Base-by-base conservation (phyloP, 2,888 invertebrate genomes). In the Mechanitis messenoides region DNA sequence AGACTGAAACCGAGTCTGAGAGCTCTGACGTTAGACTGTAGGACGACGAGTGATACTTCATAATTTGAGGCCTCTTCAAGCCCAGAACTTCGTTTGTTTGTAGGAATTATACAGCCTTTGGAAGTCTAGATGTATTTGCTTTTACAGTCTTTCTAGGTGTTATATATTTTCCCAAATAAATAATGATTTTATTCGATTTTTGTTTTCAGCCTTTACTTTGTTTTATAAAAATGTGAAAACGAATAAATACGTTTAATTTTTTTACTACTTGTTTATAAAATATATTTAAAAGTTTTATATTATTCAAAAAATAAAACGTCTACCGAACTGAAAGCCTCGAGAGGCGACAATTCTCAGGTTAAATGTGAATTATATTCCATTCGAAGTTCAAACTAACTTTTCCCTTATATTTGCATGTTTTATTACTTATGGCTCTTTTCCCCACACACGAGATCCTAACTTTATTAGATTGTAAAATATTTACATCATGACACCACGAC, bases 341-440 rank as follows among this genome's bases (percentile, higher is more conserved):
- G 56, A 56, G 46, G 33, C 59, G 12, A 50, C 28, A 55, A 75
- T 71, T 70, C 69, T 69, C 65, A 71, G 74, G 76, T 75, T 74
- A 75, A 78, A 72, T 72, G 78, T 80, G 76, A 78, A 79, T 81
- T 65, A 58, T 79, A 81, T 80, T 78, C 76, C 62, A 68, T 66
- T 60, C 70, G n/a, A 50, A 50, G 50, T 50, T 50, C 47, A 67
- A 68, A 64, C 68, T 68, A 67, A 59, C 63, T 63, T 35, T 69
- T 33, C 58, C 63, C 62, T 55, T 61, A 55, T 63, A 68, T 70
- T 70, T 68, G 67, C 70, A 68, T 69, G 65, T 71, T 70, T 68
- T 68, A 72, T 69, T 70, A 67, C 66, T 63, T 59, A 62, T 57
- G 65, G 56, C 61, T 58, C 66, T 62, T 58, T 62, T 66, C 62